Base-by-base conservation (phyloP, 2,113 vertebrate genomes). In the Labeo catla region DNA sequence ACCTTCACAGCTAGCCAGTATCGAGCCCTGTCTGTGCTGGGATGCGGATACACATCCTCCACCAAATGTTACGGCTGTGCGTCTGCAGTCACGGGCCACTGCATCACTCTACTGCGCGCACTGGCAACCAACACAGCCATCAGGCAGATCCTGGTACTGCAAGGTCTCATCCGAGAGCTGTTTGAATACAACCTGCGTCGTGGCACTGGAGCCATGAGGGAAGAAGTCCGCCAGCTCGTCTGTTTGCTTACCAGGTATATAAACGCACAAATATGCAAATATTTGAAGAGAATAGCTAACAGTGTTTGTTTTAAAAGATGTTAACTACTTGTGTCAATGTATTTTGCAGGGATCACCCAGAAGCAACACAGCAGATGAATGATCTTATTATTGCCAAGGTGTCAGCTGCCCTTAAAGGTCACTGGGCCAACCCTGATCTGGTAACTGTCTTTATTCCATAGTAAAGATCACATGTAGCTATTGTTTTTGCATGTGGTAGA, bases 301-400 rank as follows among this genome's bases (percentile, higher is more conserved):
- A 21, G 4, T 45, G 39, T 45, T 36, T 36, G 65, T 36, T 68
- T 2, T 72, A 45, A 8, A 21, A 45, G 68, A 12, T 10, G 28
- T 13, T 23, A 21, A 68, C 77, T 16, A 23, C 16, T 81, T 34
- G 12, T 45, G 21, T 11, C 45, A 13, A 81, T 70, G 6, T 72
- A 4, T 78, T 87, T 36, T 87, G 80, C 86, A 99, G 98, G 91
- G 98, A 99, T 95, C 97, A 99, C 87, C 96, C 97, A 34, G 98
- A 99, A 89, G 98, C 98, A 90, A 99, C 98, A 0, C 97, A 99
- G 87, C 97, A 99, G 87, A 98, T 99, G 98, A 99, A 99, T 16
- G 98, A 98, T 88, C 94, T 99, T 78, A 99, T 99, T 88, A 98
- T 99, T 8, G 95, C 96, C 85, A 99, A 99, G 89, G 98, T 99